Conservation (phyloP, 1,140 invertebrate species). For the Ephestia elutella region DNA sequence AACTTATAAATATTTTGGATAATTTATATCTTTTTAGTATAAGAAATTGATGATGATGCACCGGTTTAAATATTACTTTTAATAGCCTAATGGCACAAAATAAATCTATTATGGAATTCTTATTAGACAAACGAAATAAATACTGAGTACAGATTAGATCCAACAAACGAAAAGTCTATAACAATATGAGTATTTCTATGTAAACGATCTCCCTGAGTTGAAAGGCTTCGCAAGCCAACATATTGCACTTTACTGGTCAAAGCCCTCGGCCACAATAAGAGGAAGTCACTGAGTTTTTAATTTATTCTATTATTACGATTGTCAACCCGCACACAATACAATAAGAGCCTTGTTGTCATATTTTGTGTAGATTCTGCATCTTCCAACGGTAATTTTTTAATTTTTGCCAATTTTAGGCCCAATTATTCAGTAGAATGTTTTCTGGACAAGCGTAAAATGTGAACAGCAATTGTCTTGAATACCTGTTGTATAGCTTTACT, state of each 20-base stretch:
- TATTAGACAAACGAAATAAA: too few relatives aligned
- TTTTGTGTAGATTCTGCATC: too few relatives aligned
- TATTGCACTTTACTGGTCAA: slow-evolving; percentile 8
- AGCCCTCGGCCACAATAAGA: slow-evolving; percentile 6
- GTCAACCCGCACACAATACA: neutral
- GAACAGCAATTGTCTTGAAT: too few relatives aligned
- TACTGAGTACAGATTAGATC: too few relatives aligned
- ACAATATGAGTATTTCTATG: neutral
- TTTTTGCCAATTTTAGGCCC: neutral
- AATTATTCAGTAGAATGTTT: neutral
- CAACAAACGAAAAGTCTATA: neutral
- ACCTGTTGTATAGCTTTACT: too few relatives aligned
- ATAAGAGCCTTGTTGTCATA: too few relatives aligned
- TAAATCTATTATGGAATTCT: too few relatives aligned
- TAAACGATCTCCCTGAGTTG: neutral
- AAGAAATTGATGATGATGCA: too few relatives aligned
- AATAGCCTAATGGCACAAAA: too few relatives aligned
- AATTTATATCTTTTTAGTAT: too few relatives aligned
- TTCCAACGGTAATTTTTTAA: neutral
- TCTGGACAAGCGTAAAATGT: neutral
- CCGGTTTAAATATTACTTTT: too few relatives aligned
- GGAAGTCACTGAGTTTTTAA: slow-evolving; percentile 6
- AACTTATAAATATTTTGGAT: too few relatives aligned
- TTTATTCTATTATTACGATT: slow-evolving; percentile 6
- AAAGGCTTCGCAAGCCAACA: neutral